Percentiles rank a stretch among this genome's conserved stretches.
Evolutionary conservation across 2,797 vertebrate genomes (phyloP).

Genomic region (Channa striata): DNA sequence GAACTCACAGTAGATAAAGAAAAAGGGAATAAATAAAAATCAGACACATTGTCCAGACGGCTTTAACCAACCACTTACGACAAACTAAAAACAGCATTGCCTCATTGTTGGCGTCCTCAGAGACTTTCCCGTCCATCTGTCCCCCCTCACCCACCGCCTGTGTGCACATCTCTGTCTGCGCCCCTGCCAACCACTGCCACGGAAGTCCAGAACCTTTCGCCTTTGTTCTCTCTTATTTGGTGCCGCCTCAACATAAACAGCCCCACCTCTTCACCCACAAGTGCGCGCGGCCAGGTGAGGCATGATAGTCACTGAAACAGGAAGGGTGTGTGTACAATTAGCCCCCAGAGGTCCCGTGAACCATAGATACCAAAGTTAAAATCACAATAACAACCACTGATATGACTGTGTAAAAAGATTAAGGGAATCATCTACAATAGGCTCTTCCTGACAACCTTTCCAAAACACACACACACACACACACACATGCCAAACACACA

Average conservation of each 20-base stretch:
- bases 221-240: slow-evolving; percentile 21
- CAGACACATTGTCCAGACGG: no score
- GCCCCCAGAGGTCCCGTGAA: slow-evolving; percentile 39
- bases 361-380: slow-evolving; percentile 53
- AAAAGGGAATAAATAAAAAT: no score
- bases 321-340: slow-evolving; percentile 47
- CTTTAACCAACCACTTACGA: no score
- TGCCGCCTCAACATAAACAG: slow-evolving; percentile 1
- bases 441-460: slow-evolving; percentile 57
- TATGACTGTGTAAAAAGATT: slow-evolving; percentile 27
- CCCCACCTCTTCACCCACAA: slow-evolving; percentile 25
- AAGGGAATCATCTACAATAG: slow-evolving; percentile 37
- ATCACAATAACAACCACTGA: slow-evolving; percentile 56
- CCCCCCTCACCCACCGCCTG: slow-evolving; percentile 37
- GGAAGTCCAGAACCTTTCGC: slow-evolving; percentile 41
- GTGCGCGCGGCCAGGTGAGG: slow-evolving; percentile 39
- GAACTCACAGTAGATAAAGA: background rate
- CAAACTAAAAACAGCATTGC: slow-evolving; percentile 55
- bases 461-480: slow-evolving; percentile 48
- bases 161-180: slow-evolving; percentile 15
- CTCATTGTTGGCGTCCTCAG: slow-evolving; percentile 40
- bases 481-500: background rate
- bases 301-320: slow-evolving; percentile 44
- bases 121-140: slow-evolving; percentile 44
- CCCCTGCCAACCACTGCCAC: slow-evolving; percentile 19